Base-by-base conservation (phyloP, 2,113 vertebrate species). In the Neogale vison region DNA sequence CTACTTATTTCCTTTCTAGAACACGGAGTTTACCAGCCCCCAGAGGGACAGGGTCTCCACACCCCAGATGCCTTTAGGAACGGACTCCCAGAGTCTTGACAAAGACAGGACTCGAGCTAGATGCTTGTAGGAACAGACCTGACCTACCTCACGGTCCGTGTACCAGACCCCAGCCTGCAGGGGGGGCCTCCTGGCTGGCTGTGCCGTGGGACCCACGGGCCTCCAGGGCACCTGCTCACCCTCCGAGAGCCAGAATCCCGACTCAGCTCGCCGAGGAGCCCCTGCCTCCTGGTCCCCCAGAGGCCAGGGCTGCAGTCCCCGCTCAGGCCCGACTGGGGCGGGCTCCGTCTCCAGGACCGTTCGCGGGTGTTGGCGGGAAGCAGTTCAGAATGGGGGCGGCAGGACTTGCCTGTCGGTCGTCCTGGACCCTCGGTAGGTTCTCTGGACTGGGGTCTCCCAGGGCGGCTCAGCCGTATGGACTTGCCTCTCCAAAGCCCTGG, bases 311-410 rank as follows among this genome's bases (percentile, higher is more conserved):
- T 36, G 10, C 7, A 3, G 42, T 76, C 55, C 82, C 72, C 5
- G 0, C 42, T 6, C 45, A 34, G 59, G 29, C 18, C 12, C 23
- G 0, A 0, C 59, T 0, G 1, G 36, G 77, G 67, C 8, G 4
- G 57, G 45, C 23, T 42, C 80, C 0, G 6, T n/a, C 23, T 23
- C 50, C 3, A 15, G 67, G 12, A 42, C 10, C 88, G 1, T 31
- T 65, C 20, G 1, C 0, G 0, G 26, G 29, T 7, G 10, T 4
- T 45, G 65, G 26, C 34, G 45, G 72, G 45, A 26, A 50, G 21
- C 3, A 3, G 57, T 24, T 23, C 57, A 10, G 23, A 59, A n/a
- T 4, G 31, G 65, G 65, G 65, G 17, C 17, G 6, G 17, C 65
- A 18, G 31, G 65, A 67, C 31, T 34, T 34, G 7, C 14, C 31